phyloP scores from a whole-genome alignment of 2,113 vertebrate genomes.

The Oophaga pumilio region DNA sequence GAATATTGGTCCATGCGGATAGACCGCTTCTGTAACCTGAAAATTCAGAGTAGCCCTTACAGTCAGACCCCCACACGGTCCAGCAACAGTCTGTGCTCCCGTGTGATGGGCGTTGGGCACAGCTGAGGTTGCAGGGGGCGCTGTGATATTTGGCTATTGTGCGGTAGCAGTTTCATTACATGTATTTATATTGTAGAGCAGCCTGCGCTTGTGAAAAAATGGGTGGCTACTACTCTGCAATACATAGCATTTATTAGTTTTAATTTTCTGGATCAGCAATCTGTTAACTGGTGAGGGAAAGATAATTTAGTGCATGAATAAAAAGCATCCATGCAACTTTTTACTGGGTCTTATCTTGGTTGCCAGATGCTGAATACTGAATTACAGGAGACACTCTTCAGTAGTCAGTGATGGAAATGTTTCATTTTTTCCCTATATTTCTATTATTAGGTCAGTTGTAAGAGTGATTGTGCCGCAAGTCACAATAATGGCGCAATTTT shows the following conservation, averaged over 20 bases:
- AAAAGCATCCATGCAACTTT: neutral
- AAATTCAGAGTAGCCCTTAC: too few species aligned
- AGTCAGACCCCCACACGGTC: too few species aligned
- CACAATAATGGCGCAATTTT: neutral
- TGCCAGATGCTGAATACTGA: neutral
- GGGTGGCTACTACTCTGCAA: neutral
- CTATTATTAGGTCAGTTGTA: too few species aligned
- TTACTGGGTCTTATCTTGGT: neutral
- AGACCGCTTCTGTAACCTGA: too few species aligned
- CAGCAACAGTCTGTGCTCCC: too few species aligned
- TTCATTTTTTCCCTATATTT: neutral
- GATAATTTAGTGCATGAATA: neutral
- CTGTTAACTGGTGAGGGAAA: neutral
- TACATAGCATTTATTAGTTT: neutral
- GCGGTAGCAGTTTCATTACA: neutral
- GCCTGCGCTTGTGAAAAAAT: neutral
- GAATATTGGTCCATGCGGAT: too few species aligned
- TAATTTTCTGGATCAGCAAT: constrained; percentile 7
- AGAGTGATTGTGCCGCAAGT: too few species aligned
- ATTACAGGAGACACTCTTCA: neutral
- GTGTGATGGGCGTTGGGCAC: too few species aligned
- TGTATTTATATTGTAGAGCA: neutral
- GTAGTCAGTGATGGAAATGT: neutral
- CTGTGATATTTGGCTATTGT: neutral
- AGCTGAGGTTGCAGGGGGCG: too few species aligned